phyloP scores from a whole-genome alignment of 2,113 vertebrate species.

The Daubentonia madagascariensis region DNA sequence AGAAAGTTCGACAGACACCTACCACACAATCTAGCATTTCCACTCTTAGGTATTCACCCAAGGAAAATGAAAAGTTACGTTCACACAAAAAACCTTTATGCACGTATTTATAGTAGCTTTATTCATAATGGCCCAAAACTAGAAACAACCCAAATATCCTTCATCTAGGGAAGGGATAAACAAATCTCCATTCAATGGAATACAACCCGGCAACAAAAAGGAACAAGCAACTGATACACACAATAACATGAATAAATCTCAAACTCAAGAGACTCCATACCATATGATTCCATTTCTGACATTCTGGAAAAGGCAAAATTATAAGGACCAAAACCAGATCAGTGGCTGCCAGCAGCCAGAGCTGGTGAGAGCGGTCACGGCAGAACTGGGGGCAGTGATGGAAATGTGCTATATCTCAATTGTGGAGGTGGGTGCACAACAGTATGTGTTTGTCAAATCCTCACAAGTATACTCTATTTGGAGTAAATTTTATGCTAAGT shows the following conservation, averaged over 20 bases:
- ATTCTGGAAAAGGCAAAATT: neutral
- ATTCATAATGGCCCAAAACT: neutral
- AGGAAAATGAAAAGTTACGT: neutral
- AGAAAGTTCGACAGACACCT: neutral
- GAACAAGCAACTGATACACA: fast-evolving
- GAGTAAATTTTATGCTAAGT: neutral
- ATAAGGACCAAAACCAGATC: neutral
- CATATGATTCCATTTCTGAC: fast-evolving
- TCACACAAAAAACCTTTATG: neutral
- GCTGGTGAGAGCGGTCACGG: neutral
- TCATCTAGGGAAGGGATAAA: neutral
- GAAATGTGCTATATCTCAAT: fast-evolving
- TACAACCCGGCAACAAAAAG: neutral
- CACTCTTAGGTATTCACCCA: neutral
- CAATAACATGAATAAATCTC: neutral
- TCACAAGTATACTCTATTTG: fast-evolving
- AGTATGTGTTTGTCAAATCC: neutral
- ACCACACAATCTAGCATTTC: neutral
- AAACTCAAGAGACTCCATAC: fast-evolving
- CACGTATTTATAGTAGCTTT: neutral
- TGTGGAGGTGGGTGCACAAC: fast-evolving
- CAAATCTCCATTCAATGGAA: too few relatives aligned
- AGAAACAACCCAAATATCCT: neutral
- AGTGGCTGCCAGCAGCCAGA: neutral
- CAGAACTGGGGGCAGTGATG: fast-evolving